A percentile compares a stretch with the other conserved stretches of the same genome.
Evolutionary conservation across 2,113 vertebrate genomes (phyloP).

Genomic region (Anhinga rufa): DNA sequence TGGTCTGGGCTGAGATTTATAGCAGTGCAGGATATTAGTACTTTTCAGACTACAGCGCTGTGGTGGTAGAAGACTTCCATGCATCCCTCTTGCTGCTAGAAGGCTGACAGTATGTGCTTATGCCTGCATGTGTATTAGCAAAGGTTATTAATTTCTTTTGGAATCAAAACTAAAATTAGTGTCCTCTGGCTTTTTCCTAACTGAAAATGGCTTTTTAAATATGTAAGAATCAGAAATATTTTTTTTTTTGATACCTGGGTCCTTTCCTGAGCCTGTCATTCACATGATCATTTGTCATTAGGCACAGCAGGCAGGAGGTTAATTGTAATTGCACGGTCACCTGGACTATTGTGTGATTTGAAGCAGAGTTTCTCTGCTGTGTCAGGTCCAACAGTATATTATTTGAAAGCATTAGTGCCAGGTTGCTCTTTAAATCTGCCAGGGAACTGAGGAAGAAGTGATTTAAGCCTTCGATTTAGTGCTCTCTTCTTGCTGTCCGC

Average conservation of each 20-base stretch:
- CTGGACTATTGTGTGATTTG: constrained; percentile 60
- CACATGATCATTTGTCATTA: constrained; percentile 62
- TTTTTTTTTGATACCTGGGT: background rate
- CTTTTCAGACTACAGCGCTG: background rate
- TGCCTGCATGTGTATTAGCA: background rate
- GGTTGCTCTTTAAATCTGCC: constrained; percentile 72
- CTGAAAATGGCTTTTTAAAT: constrained; percentile 48
- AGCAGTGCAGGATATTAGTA: background rate
- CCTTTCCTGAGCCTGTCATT: constrained; percentile 34
- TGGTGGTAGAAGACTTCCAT: background rate
- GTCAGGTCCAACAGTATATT: constrained; percentile 65
- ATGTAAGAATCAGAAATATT: background rate
- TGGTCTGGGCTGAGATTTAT: background rate
- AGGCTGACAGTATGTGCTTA: background rate
- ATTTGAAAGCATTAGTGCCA: constrained; percentile 67
- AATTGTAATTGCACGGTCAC: constrained; percentile 76
- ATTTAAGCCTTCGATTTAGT: constrained; percentile 73
- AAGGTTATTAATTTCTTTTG: background rate
- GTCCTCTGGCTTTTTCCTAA: background rate
- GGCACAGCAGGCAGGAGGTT: constrained; percentile 63
- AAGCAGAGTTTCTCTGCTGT: constrained; percentile 65
- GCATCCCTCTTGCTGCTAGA: background rate
- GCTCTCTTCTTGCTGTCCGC: constrained; percentile 51
- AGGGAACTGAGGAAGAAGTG: constrained; percentile 61
- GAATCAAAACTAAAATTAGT: background rate